Base-by-base conservation (phyloP, 2,113 vertebrate genomes). In the Cinclus mexicanus region DNA sequence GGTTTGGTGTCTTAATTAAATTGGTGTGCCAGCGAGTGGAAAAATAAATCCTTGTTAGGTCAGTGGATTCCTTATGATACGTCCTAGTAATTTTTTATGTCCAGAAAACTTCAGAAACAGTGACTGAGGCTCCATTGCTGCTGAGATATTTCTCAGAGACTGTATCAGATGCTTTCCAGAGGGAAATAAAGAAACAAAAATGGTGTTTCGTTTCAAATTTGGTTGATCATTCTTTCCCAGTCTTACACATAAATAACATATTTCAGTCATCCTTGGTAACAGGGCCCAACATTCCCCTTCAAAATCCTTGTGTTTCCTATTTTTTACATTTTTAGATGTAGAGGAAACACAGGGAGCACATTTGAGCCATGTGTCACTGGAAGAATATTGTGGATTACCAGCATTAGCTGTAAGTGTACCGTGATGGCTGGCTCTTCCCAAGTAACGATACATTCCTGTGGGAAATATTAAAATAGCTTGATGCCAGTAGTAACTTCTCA, bases 1-100 rank as follows among this genome's bases (percentile, higher is more conserved):
- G 79, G 82, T 86, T 92, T 90, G 82, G 75, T 86, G 49, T 86
- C 87, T 85, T 93, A 95, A 93, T 96, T 95, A 91, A 95, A 94
- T 86, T 80, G 83, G 68, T 83, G 76, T 81, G 71, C 75, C 49
- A 74, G 46, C 29, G 60, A 90, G 79, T 37, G 52, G 76, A 81
- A 92, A 92, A 92, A 93, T 67, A 95, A 96, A 95, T 83, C 71
- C 29, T 88, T 65, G 44, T 83, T 93, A 95, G 86, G 60, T 50
- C 70, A 52, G 33, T 70, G 60, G 67, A 37, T 63, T 88, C 52
- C 52, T 60, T 68, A n/a, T 47, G 81, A 15, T 11, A 56, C 14
- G 4, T 65, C 22, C 20, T 19, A 63, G 19, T 49, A 37, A 79
- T 77, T 83, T 83, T 60, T 91, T 41, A 55, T 11, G 6, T 47